A percentile compares a stretch with the other conserved stretches of the same genome.
phyloP scores from a whole-genome alignment of 2,113 vertebrate genomes.

The Ameiurus melas region DNA sequence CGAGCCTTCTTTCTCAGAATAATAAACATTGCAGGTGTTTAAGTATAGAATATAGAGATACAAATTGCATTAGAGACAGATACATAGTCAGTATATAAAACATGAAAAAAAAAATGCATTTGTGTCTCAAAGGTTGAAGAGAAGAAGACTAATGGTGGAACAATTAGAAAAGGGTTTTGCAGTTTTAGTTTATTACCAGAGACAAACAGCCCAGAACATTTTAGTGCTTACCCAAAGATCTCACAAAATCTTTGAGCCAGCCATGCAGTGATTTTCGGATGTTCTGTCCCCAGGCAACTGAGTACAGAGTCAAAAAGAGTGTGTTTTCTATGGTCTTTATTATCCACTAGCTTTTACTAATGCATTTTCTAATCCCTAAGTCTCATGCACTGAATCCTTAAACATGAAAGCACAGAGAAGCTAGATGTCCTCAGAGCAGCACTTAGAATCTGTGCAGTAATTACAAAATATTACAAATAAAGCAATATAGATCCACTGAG shows the following conservation, averaged over 20 bases:
- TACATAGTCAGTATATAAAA: not conserved
- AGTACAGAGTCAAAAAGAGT: conserved; percentile 6
- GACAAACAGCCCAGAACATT: conserved; percentile 24
- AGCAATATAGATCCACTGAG: not conserved
- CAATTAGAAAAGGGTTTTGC: conserved; percentile 7
- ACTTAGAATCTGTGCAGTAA: conserved; percentile 13
- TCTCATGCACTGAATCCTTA: not conserved
- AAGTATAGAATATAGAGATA: not conserved
- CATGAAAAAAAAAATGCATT: not conserved
- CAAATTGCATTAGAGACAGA: not conserved
- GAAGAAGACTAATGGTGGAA: not conserved
- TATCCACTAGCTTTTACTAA: conserved; percentile 3
- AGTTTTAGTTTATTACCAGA: conserved; percentile 25
- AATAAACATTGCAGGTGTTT: not conserved
- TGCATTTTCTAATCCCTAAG: conserved; percentile 8
- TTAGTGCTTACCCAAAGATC: conserved; percentile 26
- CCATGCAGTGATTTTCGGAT: conserved; percentile 23
- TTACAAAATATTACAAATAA: not conserved
- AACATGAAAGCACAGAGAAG: not conserved
- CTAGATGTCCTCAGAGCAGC: not conserved
- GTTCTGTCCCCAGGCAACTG: conserved; percentile 30
- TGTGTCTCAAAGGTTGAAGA: not conserved
- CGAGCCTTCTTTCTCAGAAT: not conserved
- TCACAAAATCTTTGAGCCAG: conserved; percentile 34
- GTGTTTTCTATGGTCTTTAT: conserved; percentile 7